Base-by-base conservation (phyloP, 2,797 vertebrate genomes). In the Falco cherrug region DNA sequence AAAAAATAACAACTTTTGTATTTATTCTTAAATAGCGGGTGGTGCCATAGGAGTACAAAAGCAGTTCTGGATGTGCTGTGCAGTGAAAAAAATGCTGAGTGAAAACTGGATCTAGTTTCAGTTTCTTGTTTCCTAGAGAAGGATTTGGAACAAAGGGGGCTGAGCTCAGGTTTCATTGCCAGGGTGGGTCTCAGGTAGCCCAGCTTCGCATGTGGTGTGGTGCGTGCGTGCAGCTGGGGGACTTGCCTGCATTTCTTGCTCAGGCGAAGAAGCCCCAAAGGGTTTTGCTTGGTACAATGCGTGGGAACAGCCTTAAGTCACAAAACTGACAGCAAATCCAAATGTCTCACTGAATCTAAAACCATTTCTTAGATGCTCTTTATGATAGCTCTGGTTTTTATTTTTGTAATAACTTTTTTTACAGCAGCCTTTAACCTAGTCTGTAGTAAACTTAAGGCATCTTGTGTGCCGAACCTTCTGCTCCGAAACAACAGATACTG, bases 221-320 rank as follows among this genome's bases (percentile, higher is more conserved):
- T 39, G 37, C 37, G 6, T 19, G 45, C 10, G 1, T 19, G 12
- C 3, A 0, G 15, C 8, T 1, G 1, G 13, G 28, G 51, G 25
- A 48, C 25, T 16, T 1, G 0, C 59, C 67, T 70, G n/a, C 0
- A 0, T 33, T 21, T 37, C 64, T 77, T 9, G 3, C 18, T 64
- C 31, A 47, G 76, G 75, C 56, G 84, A 24, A 88, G 84, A 24
- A 88, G 26, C 71, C 80, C 56, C 56, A 9, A 5, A 33, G 50
- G 60, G 33, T 29, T 86, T 79, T 90, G 63, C 56, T 39, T 48
- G 67, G 39, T 51, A 8, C 64, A 71, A 53, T 43, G 43, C 20
- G 5, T 2, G 5, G 90, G 61, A 71, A 68, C 68, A 78, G 92
- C 90, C 79, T 75, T 91, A 87, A 85, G 47, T 80, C 92, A 93